Conservation (phyloP, 2,888 invertebrate species). For the Hermaeophaga mercurialis region DNA sequence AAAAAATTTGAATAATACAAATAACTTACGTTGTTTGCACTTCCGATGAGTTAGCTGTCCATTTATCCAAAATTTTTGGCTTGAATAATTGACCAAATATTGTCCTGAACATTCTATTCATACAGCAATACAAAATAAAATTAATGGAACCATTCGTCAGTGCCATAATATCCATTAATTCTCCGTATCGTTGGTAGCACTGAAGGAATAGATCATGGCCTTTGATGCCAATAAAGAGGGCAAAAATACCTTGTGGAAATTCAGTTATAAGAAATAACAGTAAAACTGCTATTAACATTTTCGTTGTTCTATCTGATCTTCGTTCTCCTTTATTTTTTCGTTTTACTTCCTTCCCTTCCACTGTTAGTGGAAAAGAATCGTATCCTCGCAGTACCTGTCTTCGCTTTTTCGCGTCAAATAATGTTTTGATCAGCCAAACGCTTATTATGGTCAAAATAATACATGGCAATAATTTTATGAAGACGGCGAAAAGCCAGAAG, state of each 20-base stretch:
- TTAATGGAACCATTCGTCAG: conserved; percentile 91
- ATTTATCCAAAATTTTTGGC: conserved; percentile 66
- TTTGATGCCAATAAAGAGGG: conserved; percentile 67
- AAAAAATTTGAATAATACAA: not conserved
- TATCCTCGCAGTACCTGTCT: conserved; percentile 73
- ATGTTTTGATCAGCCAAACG: conserved; percentile 71
- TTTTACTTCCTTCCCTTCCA: conserved; percentile 34
- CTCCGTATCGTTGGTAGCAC: conserved; percentile 82
- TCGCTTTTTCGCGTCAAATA: conserved; percentile 76
- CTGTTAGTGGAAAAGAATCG: conserved; percentile 61
- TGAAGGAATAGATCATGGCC: conserved; percentile 75
- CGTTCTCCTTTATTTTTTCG: conserved; percentile 65
- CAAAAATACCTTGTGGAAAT: conserved; percentile 71
- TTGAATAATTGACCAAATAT: conserved; percentile 76
- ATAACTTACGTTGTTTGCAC: conserved; percentile 68
- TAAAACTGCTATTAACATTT: conserved; percentile 86
- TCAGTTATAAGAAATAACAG: conserved; percentile 87
- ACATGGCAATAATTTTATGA: conserved; percentile 82
- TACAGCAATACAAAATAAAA: conserved; percentile 90
- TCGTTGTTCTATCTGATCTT: conserved; percentile 85
- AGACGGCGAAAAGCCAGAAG: conserved; percentile 81
- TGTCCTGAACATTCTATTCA: conserved; percentile 91
- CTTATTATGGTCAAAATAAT: conserved; percentile 75
- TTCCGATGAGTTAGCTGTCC: conserved; percentile 66
- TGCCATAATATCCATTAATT: conserved; percentile 88